A percentile compares a stretch with the other conserved stretches of the same genome.
Evolutionary conservation across 2,113 vertebrate genomes (phyloP).

Genomic region (Trematomus loennbergii): DNA sequence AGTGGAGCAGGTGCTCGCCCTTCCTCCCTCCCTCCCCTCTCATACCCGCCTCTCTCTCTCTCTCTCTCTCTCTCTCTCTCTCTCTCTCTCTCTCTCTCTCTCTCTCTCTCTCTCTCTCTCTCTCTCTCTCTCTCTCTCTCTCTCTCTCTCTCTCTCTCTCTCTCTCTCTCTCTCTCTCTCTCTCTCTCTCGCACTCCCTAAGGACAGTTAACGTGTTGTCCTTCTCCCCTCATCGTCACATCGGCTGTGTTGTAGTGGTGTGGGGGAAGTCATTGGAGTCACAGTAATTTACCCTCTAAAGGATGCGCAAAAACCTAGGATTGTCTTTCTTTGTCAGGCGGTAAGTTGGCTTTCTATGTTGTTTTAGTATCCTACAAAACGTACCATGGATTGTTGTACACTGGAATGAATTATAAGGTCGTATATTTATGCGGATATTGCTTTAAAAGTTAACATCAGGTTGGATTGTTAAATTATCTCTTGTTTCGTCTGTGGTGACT

Average conservation of each 20-base stretch:
- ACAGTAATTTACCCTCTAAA: slow-evolving; percentile 7
- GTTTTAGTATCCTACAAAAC: slow-evolving; percentile 17
- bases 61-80: slow-evolving; percentile 28
- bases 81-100: slow-evolving; percentile 31
- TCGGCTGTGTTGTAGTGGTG: slow-evolving; percentile 35
- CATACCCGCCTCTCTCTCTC: slow-evolving; percentile 36
- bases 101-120: slow-evolving; percentile 19
- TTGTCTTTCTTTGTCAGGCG: slow-evolving; percentile 40
- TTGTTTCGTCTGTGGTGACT: background rate
- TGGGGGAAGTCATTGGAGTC: slow-evolving; percentile 30
- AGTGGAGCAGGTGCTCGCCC: slow-evolving; percentile 77
- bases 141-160: slow-evolving; percentile 1
- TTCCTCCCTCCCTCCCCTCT: background rate
- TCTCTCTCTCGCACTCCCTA: too few species aligned
- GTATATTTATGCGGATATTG: too few species aligned
- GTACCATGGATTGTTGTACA: too few species aligned
- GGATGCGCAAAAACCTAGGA: slow-evolving; percentile 49
- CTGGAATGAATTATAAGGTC: too few species aligned
- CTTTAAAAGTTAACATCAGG: background rate
- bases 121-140: slow-evolving; percentile 22
- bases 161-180: too few species aligned
- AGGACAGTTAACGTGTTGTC: slow-evolving; percentile 70
- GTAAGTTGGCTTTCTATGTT: slow-evolving; percentile 63
- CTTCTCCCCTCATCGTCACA: slow-evolving; percentile 53
- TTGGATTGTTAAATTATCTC: background rate